These are phyloP conservation scores for Artibeus jamaicensis DNA, from an alignment of 2,797 vertebrate genomes.

Conservation along the genomic window DNA sequence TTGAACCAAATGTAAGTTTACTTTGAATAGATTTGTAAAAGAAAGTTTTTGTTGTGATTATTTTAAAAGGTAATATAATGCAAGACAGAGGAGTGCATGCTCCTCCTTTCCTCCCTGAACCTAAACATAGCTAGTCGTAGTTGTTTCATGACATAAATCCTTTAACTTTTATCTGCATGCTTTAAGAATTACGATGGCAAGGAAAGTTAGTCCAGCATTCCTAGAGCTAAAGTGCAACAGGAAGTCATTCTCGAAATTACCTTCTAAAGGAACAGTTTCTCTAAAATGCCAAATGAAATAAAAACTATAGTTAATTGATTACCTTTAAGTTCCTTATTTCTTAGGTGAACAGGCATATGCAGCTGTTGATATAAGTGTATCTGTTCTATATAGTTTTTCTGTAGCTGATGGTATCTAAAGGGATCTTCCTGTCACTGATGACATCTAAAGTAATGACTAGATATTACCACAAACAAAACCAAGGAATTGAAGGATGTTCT, in stretches of 20 bases:
- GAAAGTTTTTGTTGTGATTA: neutral
- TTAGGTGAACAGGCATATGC: neutral
- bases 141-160: neutral
- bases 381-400: neutral
- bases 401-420: neutral
- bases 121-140: neutral
- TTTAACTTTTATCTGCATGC: neutral
- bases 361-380: neutral
- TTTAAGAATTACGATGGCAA: neutral
- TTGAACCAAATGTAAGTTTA: neutral
- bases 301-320: neutral
- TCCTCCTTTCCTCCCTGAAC: neutral
- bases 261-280: neutral
- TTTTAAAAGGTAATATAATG: neutral
- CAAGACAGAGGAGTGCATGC: neutral
- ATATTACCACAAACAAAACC: neutral
- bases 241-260: constrained; percentile 10
- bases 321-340: neutral
- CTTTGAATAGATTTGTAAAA: constrained; percentile 18
- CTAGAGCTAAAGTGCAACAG: neutral
- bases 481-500: neutral
- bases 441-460: neutral
- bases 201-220: neutral
- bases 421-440: neutral
- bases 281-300: constrained; percentile 29